These are phyloP conservation scores for Archips xylosteana DNA, from an alignment of 2,888 invertebrate genomes.

Conservation along the genomic window DNA sequence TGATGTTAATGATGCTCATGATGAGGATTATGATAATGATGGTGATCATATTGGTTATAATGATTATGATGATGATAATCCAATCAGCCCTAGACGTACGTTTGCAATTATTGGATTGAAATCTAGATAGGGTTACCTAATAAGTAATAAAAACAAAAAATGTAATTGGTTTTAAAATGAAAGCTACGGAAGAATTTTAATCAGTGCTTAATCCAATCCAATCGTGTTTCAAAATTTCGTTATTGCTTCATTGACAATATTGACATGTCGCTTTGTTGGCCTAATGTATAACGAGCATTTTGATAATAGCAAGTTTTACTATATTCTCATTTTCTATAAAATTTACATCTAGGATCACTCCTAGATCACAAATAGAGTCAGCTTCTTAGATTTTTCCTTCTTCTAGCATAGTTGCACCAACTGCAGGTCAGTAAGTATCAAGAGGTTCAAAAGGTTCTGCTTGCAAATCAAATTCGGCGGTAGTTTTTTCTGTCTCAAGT, in stretches of 20 bases:
- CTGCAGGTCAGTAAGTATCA: conserved; percentile 13
- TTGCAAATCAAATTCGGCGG: neutral
- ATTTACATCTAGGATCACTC: conserved; percentile 19
- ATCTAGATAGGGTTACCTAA: too few species aligned
- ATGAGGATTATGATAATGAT: neutral
- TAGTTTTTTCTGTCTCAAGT: neutral
- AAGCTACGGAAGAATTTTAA: too few species aligned
- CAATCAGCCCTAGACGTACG: too few species aligned
- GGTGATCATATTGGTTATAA: neutral
- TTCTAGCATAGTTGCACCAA: conserved; percentile 38
- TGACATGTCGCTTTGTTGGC: neutral
- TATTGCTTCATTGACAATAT: too few species aligned
- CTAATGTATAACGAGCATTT: neutral
- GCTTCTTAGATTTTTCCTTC: conserved; percentile 33
- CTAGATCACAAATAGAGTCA: conserved; percentile 27
- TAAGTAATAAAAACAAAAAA: neutral
- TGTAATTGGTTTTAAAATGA: neutral
- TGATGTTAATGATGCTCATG: neutral
- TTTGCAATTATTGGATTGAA: too few species aligned
- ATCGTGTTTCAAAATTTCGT: too few species aligned
- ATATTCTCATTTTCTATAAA: neutral
- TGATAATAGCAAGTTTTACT: conserved; percentile 17
- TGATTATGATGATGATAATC: neutral
- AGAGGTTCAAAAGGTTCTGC: conserved; percentile 2
- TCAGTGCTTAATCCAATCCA: neutral